Evolutionary conservation across 2,113 vertebrate genomes (phyloP).

Genomic region (Eptesicus fuscus): DNA sequence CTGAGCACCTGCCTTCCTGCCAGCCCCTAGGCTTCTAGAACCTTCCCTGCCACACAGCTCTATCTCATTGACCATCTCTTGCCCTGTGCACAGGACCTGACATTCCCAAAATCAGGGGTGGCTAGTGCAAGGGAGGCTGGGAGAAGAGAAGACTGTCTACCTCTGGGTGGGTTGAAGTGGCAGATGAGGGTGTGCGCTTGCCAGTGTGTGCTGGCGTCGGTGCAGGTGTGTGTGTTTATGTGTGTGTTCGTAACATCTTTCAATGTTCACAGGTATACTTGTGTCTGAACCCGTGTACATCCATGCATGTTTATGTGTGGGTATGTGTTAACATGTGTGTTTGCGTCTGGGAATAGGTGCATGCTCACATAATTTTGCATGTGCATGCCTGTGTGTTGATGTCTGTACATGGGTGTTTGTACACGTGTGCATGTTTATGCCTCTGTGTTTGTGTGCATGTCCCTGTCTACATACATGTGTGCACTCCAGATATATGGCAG

Average conservation of each 20-base stretch:
- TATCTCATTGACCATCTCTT: neutral
- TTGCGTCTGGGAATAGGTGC: neutral
- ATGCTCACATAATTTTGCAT: too few species aligned
- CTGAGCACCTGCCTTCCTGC: neutral
- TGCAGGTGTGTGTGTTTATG: neutral
- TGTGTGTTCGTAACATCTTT: neutral
- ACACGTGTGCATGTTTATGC: neutral
- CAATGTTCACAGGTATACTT: neutral
- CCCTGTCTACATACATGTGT: neutral
- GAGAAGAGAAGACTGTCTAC: neutral
- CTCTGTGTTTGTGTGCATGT: neutral
- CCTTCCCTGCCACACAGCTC: neutral
- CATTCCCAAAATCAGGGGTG: neutral
- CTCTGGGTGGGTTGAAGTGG: neutral
- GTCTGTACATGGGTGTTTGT: neutral
- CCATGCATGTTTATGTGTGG: too few species aligned
- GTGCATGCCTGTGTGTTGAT: fast-evolving
- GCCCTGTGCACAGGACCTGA: neutral
- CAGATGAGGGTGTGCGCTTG: neutral
- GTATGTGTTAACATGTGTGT: neutral
- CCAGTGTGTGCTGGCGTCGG: too few species aligned
- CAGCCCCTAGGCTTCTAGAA: neutral
- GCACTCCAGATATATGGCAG: neutral
- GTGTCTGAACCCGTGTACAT: too few species aligned
- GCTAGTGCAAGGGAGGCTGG: neutral